These are phyloP conservation scores for Scortum barcoo DNA, from an alignment of 2,113 vertebrate genomes.

Conservation along the genomic window DNA sequence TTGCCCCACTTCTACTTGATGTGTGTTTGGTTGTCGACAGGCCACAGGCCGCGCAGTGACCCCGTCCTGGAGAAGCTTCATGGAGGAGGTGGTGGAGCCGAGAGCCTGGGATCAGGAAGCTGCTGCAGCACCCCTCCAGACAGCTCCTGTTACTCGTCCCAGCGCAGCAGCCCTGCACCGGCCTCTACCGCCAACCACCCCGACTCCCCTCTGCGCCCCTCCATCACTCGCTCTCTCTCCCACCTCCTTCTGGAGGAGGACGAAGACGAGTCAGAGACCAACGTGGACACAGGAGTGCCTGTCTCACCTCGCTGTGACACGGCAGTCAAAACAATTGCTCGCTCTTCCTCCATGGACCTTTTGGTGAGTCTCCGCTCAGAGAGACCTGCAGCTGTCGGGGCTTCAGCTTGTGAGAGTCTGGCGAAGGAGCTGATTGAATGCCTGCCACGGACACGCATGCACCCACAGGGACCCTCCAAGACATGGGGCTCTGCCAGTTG, in stretches of 20 bases:
- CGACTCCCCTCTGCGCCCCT: slow-evolving; percentile 52
- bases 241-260: slow-evolving; percentile 64
- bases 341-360: slow-evolving; percentile 66
- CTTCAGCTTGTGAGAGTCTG: slow-evolving; percentile 65
- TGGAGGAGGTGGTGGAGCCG: slow-evolving; percentile 40
- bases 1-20: too few species aligned
- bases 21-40: slow-evolving; percentile 17
- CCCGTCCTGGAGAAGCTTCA: slow-evolving; percentile 59
- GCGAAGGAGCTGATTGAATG: slow-evolving; percentile 70
- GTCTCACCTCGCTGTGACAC: slow-evolving; percentile 32
- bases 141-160: slow-evolving; percentile 68
- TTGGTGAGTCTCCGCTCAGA: slow-evolving; percentile 33
- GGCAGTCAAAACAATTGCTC: slow-evolving; percentile 22
- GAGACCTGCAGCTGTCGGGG: slow-evolving; percentile 65
- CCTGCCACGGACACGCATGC: slow-evolving; percentile 44
- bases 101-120: slow-evolving; percentile 56
- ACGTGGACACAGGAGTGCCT: slow-evolving; percentile 90
- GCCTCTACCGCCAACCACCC: slow-evolving; percentile 39
- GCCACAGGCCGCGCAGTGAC: slow-evolving; percentile 52
- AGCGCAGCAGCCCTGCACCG: slow-evolving; percentile 60
- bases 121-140: slow-evolving; percentile 69
- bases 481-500: slow-evolving; percentile 41
- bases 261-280: slow-evolving; percentile 84
- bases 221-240: slow-evolving; percentile 48
- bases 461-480: slow-evolving; percentile 8